Evolutionary conservation across 1,140 invertebrate genomes (phyloP), one percentile per base, ranked within the genome.

Genomic region (Anagrus nilaparvatae): DNA sequence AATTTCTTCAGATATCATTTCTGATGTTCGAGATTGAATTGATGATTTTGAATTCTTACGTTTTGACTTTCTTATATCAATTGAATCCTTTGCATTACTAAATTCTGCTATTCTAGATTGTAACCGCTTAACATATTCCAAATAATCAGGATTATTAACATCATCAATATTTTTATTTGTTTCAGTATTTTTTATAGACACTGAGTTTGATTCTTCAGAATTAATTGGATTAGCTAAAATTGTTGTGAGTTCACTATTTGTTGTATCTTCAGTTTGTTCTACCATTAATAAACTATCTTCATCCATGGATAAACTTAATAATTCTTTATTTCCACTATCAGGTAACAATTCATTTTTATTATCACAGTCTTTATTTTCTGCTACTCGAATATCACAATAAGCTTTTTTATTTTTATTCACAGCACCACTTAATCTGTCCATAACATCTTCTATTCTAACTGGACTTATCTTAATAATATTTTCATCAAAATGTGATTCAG

Each of bases 31-130:
- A 4, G 43, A 29, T 14, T 61, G 57, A 0, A 49, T 1, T 0
- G 43, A 32, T 10, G 21, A 29, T 46, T 74, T 74, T 3, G 70
- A 73, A 34, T 68, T 75, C 49, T 75, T 77, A 20, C 75, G 61
- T 30, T 74, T 68, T 3, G 78, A 77, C 54, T 82, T 82, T 40
- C 77, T 63, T 0, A 81, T 63, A 54, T 82, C 81, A 20, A 82
- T 75, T 0, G 79, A 81, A 56, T 82, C 80, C 52, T 76, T 73
- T 1, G 71, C 77, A 51, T 80, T 82, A 33, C 76, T 76, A 44
- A 84, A 84, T 48, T 83, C 79, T 3, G 79, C 74, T 32, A 81
- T 77, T 54, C 79, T 73, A 18, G 76, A 80, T 54, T 82, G 76
- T 18, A 84, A 54, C 17, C 77, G 63, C 45, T 79, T 74, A 3